Base-by-base conservation (phyloP, 2,888 invertebrate genomes). In the Eupithecia pulchellata region DNA sequence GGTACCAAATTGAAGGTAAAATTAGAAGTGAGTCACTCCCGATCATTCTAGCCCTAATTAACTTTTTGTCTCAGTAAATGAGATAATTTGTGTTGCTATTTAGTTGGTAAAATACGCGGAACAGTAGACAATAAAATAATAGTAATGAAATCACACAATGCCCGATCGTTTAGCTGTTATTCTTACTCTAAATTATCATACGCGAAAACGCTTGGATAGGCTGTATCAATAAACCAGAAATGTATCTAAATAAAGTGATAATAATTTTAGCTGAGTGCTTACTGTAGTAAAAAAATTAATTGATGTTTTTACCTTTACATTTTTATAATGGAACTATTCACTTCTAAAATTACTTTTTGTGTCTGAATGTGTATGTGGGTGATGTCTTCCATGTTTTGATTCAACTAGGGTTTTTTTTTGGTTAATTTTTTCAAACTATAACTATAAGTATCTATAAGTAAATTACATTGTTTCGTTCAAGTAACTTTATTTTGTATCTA, bases 1-100 rank as follows among this genome's bases (percentile, higher is more conserved):
- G 6, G 61, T 73, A 76, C 39, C 58, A 47, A 76, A 72, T 71
- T 71, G 72, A 73, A 75, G 72, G 72, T 76, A 72, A 71, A 73
- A 71, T 75, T 68, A 74, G 73, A 72, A 69, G 4, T 57, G 71
- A 76, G 61, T 76, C 77, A 76, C 52, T 66, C 30, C 47, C 63
- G 66, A 30, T 67, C 39, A 66, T 52, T 65, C 68, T 75, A 68
- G 64, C 60, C 42, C 42, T 58, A 69, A 69, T 64, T 68, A 61
- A 66, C 65, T 75, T 75, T 75, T 75, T 74, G 75, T 74, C 67
- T 42, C 30, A 36, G 17, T 57, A 68, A 65, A 67, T 39, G 69
- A 73, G 64, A 71, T 73, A 1, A 20, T 71, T 72, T 63, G 55
- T 58, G 66, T 62, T 60, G 61, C 27, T 36, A 47, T 52, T 52